Evolutionary conservation across 2,113 vertebrate species (phyloP).

Genomic region (Crotalus tigris): DNA sequence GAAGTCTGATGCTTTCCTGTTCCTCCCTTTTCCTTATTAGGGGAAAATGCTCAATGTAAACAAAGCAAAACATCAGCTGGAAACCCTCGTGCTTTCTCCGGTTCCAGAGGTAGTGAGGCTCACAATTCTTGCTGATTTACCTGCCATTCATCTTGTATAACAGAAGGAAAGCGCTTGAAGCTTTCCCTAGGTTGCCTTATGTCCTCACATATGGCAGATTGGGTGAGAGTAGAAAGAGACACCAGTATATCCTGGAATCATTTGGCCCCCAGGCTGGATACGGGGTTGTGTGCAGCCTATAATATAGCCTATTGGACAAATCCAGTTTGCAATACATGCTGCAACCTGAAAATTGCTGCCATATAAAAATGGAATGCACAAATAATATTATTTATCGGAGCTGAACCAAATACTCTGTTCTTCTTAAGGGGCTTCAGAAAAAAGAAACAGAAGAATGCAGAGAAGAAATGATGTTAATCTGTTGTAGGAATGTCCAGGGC

Average conservation of each 20-base stretch:
- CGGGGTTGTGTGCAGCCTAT: neutral
- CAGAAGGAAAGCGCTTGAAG: neutral
- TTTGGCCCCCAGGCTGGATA: neutral
- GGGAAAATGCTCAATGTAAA: neutral
- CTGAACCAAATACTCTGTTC: neutral
- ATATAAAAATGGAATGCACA: neutral
- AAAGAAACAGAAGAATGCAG: neutral
- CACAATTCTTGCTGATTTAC: neutral
- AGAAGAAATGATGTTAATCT: neutral
- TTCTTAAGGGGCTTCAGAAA: neutral
- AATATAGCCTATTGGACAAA: neutral
- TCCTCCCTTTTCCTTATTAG: neutral
- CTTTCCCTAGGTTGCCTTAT: neutral
- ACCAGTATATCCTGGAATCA: neutral
- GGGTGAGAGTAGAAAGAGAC: neutral
- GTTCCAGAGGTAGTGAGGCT: neutral
- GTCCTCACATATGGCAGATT: neutral
- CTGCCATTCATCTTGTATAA: neutral
- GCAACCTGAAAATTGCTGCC: neutral
- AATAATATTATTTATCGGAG: neutral
- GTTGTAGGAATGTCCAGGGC: neutral
- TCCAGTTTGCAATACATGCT: neutral
- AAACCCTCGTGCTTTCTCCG: neutral
- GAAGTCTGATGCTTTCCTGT: neutral
- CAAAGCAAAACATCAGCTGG: neutral